Evolutionary conservation across 2,113 vertebrate species (phyloP).

Genomic region (Rhynchomys soricoides): DNA sequence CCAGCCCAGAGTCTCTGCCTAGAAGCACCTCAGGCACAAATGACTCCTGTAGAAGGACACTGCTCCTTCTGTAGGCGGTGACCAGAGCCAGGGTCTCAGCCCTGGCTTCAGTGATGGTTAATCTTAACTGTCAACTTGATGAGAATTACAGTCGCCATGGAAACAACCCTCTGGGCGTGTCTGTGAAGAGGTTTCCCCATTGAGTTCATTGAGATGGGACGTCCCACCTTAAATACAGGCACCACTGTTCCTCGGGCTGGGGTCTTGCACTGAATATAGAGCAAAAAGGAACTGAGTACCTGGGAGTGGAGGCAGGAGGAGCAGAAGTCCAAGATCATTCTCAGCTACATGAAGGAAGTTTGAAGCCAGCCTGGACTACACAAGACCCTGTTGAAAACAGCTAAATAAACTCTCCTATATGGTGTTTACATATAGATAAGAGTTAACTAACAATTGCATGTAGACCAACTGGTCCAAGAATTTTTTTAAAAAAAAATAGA

Average conservation of each 20-base stretch:
- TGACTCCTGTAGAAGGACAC: conserved; percentile 7
- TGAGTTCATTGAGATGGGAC: neutral
- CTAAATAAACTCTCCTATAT: neutral
- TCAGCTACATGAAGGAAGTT: no score
- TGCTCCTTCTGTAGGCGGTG: neutral
- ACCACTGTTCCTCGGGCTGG: neutral
- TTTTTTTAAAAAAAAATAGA: neutral
- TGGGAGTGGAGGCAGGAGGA: neutral
- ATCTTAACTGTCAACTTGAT: conserved; percentile 6
- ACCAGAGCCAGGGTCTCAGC: conserved; percentile 15
- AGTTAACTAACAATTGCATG: conserved; percentile 48
- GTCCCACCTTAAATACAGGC: neutral
- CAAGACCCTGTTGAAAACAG: neutral
- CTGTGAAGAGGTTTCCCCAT: neutral
- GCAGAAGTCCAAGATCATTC: neutral
- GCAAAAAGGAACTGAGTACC: neutral
- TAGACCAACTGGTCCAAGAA: neutral
- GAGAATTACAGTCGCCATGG: neutral
- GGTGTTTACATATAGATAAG: neutral
- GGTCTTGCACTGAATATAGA: neutral
- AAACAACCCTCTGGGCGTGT: neutral
- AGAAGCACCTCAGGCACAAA: conserved; percentile 60
- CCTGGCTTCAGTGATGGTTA: neutral
- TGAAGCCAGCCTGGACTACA: neutral
- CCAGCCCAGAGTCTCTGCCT: conserved; percentile 43